phyloP scores from a whole-genome alignment of 2,888 invertebrate genomes.

The Trissoscelio sp. region DNA sequence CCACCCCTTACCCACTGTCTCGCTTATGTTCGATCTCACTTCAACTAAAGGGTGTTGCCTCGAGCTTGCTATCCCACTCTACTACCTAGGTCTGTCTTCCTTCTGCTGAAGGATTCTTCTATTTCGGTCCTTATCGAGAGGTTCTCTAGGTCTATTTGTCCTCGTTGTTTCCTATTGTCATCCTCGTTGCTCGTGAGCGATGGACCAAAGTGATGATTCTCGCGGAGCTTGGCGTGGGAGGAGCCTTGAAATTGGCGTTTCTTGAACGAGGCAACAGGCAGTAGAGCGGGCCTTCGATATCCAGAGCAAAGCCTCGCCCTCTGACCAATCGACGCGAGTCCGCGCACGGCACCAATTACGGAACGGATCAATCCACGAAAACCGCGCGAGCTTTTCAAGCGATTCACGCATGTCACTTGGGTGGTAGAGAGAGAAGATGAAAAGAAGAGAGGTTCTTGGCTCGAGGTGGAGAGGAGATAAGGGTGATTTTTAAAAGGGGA shows the following conservation, averaged over 20 bases:
- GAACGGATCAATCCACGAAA: constrained; percentile 65
- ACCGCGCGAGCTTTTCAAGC: constrained; percentile 63
- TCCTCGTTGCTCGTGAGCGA: constrained; percentile 51
- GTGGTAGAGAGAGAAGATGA: constrained; percentile 75
- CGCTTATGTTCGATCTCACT: neutral
- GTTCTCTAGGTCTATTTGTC: constrained; percentile 36
- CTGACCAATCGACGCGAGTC: constrained; percentile 77
- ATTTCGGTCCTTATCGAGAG: constrained; percentile 29
- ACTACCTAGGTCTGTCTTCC: neutral
- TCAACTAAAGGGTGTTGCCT: constrained; percentile 53
- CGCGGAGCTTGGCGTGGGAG: constrained; percentile 72
- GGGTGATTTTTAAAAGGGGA: constrained; percentile 26
- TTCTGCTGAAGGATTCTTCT: constrained; percentile 1
- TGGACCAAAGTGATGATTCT: constrained; percentile 59
- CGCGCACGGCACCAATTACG: constrained; percentile 62
- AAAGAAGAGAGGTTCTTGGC: constrained; percentile 1
- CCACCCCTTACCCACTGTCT: constrained; percentile 70
- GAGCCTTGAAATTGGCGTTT: constrained; percentile 73
- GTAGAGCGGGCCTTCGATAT: constrained; percentile 61
- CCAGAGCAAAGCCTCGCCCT: constrained; percentile 79
- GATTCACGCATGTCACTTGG: constrained; percentile 71
- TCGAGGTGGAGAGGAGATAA: neutral
- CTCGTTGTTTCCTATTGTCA: constrained; percentile 50
- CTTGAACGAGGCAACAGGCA: constrained; percentile 67
- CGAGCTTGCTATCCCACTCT: constrained; percentile 38